Evolutionary conservation across 2,113 vertebrate species (phyloP).

Genomic region (Myanophis thanlyinensis): DNA sequence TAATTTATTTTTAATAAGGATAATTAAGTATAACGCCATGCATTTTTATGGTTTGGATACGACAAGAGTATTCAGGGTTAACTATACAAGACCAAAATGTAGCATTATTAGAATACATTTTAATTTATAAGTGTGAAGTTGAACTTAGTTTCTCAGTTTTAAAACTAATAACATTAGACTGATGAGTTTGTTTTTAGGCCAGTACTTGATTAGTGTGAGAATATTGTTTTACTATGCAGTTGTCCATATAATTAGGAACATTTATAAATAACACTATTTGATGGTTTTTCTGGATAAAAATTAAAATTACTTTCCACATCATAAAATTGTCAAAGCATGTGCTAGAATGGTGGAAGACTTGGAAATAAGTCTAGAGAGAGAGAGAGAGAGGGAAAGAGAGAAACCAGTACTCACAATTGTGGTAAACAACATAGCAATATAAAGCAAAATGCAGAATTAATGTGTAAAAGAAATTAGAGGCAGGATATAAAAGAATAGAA

Average conservation of each 20-base stretch:
- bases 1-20: constrained; percentile 21
- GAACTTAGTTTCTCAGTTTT: not conserved
- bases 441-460: not conserved
- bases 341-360: not conserved
- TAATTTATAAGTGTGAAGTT: constrained; percentile 46
- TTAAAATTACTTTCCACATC: not conserved
- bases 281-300: not conserved
- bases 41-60: constrained; percentile 1
- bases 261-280: not conserved
- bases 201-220: not conserved
- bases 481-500: not conserved
- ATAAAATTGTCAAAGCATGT: not conserved
- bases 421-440: not conserved
- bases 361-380: not conserved
- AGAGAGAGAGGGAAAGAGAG: too few relatives aligned
- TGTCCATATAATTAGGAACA: not conserved
- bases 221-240: not conserved
- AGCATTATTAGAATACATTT: constrained; percentile 20
- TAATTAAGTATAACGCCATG: constrained; percentile 11
- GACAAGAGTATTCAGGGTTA: constrained; percentile 24
- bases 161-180: not conserved
- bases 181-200: not conserved
- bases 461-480: not conserved
- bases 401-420: not conserved
- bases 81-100: not conserved